phyloP scores from a whole-genome alignment of 2,797 vertebrate genomes.

The Oreonectes daqikongensis region DNA sequence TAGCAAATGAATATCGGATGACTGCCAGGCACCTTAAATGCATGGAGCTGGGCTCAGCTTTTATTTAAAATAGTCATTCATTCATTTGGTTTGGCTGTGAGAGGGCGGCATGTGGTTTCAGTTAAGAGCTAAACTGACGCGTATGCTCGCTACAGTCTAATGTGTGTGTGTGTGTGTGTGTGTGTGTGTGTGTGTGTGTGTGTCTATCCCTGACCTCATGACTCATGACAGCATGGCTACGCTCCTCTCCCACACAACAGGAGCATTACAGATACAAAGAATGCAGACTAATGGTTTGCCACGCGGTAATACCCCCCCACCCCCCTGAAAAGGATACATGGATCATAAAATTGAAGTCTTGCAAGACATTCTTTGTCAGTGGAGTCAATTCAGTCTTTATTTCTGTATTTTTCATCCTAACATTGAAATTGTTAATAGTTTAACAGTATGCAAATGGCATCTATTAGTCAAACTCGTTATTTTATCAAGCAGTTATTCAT shows the following conservation, averaged over 20 bases:
- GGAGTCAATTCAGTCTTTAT: conserved; percentile 29
- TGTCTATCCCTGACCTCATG: conserved; percentile 49
- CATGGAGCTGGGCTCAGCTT: conserved; percentile 42
- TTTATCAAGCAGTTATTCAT: too few relatives aligned
- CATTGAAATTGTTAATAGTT: too few relatives aligned
- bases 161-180: conserved; percentile 15
- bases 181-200: neutral
- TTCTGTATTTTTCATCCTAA: neutral
- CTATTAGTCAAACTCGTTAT: too few relatives aligned
- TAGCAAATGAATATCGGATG: conserved; percentile 47
- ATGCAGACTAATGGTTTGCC: conserved; percentile 53
- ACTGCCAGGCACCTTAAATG: conserved; percentile 41
- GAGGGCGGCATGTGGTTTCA: conserved; percentile 57
- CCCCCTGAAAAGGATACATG: conserved; percentile 39
- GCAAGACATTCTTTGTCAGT: conserved; percentile 31
- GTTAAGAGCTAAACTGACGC: conserved; percentile 54
- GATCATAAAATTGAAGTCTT: conserved; percentile 53
- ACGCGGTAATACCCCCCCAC: conserved; percentile 36
- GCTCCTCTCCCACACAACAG: conserved; percentile 37
- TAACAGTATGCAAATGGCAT: too few relatives aligned
- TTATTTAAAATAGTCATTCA: conserved; percentile 58
- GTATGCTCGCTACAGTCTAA: conserved; percentile 37
- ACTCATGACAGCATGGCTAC: conserved; percentile 50
- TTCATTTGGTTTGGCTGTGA: conserved; percentile 59
- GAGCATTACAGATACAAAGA: conserved; percentile 48